Evolutionary conservation across 2,113 vertebrate species (phyloP), one percentile per base, ranked within the genome.

Genomic region (Jaculus jaculus): DNA sequence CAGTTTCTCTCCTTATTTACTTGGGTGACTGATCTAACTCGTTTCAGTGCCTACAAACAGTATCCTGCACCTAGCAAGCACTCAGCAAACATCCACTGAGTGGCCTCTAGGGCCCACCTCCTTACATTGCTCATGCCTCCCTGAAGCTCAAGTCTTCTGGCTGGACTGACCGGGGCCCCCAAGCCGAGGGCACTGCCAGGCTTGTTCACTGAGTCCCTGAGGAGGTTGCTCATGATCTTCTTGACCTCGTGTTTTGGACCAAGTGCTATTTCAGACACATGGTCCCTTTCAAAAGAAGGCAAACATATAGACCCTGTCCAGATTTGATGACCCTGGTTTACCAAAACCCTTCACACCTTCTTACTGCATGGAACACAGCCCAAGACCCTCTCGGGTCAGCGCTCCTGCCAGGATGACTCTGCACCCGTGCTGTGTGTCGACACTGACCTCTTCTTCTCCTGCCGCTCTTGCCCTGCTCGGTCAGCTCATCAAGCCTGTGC

Each of bases 381-480:
- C 34, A 37, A 37, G 82, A 3, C 7, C 37, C 80, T 26, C 21
- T 34, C 7, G 21, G 3, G 28, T 72, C 18, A 39, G 9, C 7
- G 17, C 12, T 30, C 58, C 24, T 8, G 2, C 32, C 17, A 21
- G 0, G 28, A 20, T 26, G 61, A 2, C 30, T 12, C 24, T 72
- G 24, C 0, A 0, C n/a, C 28, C 66, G 37, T 0, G 42, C 9
- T 58, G 8, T 30, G n/a, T 34, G 23, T 28, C 23, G 7, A 28
- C 9, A 3, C 17, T 78, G 74, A 4, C 74, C 47, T 13, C 74
- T 15, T 39, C 42, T 47, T 2, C 18, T 65, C 13, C 60, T n/a
- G 15, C 58, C 74, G 32, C 30, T 51, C 58, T 82, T 5, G 12
- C 28, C 65, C 17, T 3, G 15, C 8, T 24, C 28, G 26, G 42